These are phyloP conservation scores for Mythimna impura DNA, from an alignment of 2,888 invertebrate species.

Conservation along the genomic window DNA sequence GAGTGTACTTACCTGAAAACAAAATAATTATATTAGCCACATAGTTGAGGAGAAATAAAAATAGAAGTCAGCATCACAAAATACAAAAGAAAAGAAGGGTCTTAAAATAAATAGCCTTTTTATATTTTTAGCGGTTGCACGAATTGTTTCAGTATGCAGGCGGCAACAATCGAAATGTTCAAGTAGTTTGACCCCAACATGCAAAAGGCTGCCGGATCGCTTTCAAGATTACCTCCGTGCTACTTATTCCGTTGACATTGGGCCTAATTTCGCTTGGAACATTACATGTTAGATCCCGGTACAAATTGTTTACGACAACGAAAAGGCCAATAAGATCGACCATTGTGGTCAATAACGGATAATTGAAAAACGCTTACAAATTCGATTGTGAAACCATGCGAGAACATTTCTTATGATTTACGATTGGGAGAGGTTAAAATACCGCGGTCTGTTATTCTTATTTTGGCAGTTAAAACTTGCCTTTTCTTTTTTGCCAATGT, in stretches of 20 bases:
- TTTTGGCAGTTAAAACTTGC: constrained; percentile 71
- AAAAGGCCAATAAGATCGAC: constrained; percentile 85
- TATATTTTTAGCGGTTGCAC: constrained; percentile 80
- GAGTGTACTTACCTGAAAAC: constrained; percentile 83
- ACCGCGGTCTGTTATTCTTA: constrained; percentile 71
- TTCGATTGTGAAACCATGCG: constrained; percentile 85
- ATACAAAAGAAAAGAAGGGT: constrained; percentile 48
- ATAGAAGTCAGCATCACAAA: constrained; percentile 45
- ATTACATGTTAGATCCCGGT: constrained; percentile 65
- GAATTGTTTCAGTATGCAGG: constrained; percentile 77
- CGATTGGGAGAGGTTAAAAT: constrained; percentile 79
- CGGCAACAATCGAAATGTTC: constrained; percentile 80
- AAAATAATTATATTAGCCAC: constrained; percentile 62
- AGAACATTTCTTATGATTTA: constrained; percentile 85
- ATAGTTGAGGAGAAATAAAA: constrained; percentile 47
- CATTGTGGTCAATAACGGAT: constrained; percentile 89
- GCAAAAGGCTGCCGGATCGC: constrained; percentile 74
- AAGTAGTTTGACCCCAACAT: constrained; percentile 79
- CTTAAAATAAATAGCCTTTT: constrained; percentile 61
- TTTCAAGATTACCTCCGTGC: constrained; percentile 64
- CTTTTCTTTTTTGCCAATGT: constrained; percentile 55
- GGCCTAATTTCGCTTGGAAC: constrained; percentile 66
- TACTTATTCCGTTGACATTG: constrained; percentile 65
- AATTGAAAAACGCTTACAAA: constrained; percentile 89
- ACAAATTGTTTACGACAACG: constrained; percentile 84